Evolutionary conservation across 2,888 invertebrate genomes (phyloP).

Genomic region (Eulithis testata): DNA sequence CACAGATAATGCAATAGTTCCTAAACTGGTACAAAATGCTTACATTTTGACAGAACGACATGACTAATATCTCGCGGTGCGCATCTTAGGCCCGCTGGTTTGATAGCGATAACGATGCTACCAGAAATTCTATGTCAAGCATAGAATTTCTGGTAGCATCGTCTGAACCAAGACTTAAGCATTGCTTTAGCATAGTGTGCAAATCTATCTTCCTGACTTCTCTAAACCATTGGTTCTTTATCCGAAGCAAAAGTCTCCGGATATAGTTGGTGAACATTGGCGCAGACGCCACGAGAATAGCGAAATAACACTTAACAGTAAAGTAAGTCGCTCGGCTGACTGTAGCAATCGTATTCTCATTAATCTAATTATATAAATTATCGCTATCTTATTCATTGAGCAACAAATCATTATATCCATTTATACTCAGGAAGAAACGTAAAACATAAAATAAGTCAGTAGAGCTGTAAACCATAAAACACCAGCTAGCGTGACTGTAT

Average conservation of each 20-base stretch:
- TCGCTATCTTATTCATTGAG: conserved; percentile 32
- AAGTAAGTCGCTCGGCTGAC: conserved; percentile 23
- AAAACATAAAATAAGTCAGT: conserved; percentile 38
- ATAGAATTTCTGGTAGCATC: too few species aligned
- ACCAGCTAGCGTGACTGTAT: background rate
- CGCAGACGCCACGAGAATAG: conserved; percentile 25
- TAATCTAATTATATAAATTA: conserved; percentile 31
- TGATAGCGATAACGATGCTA: too few species aligned
- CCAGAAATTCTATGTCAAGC: too few species aligned
- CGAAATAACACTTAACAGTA: conserved; percentile 30
- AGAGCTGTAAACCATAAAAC: conserved; percentile 18
- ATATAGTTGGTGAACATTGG: background rate
- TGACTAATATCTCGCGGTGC: too few species aligned
- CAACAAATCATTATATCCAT: conserved; percentile 30
- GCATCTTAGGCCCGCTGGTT: too few species aligned
- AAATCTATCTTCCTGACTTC: too few species aligned
- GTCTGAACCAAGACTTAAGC: too few species aligned
- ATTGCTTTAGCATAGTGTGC: too few species aligned
- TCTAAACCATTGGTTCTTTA: background rate
- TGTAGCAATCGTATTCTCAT: conserved; percentile 29
- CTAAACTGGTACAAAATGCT: too few species aligned
- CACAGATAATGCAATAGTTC: too few species aligned
- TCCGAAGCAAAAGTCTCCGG: background rate
- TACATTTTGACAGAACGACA: too few species aligned
- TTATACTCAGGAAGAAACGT: conserved; percentile 45